phyloP scores from a whole-genome alignment of 1,140 invertebrate species.

The Neodiprion lecontei region DNA sequence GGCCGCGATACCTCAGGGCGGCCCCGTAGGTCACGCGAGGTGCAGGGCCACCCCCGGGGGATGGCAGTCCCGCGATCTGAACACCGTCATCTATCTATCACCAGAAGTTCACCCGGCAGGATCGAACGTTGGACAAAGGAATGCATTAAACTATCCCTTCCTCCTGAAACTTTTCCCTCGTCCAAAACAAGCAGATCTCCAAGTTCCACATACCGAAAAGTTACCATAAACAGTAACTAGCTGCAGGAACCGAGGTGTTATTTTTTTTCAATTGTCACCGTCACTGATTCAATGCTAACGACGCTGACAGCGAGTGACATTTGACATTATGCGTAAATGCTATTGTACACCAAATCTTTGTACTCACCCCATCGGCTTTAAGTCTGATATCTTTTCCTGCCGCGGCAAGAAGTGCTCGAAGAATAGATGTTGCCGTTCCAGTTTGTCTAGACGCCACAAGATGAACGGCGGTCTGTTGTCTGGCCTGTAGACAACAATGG shows the following conservation, averaged over 20 bases:
- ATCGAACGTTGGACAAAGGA: neutral
- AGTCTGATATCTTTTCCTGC: constrained; percentile 88
- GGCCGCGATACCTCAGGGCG: constrained; percentile 56
- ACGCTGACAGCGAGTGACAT: neutral
- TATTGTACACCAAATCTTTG: neutral
- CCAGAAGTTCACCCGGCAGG: neutral
- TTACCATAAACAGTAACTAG: no score
- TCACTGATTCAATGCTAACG: no score
- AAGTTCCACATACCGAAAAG: no score
- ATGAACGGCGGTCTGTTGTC: constrained; percentile 89
- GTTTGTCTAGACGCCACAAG: constrained; percentile 88
- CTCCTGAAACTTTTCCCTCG: no score
- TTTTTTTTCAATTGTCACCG: neutral
- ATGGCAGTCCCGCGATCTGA: constrained; percentile 14
- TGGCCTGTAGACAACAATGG: constrained; percentile 62
- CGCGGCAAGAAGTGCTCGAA: constrained; percentile 81
- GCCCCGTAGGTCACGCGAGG: constrained; percentile 33
- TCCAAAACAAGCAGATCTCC: no score
- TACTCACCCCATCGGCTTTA: constrained; percentile 84
- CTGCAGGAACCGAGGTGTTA: neutral
- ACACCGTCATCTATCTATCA: constrained; percentile 10
- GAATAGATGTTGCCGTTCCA: constrained; percentile 87
- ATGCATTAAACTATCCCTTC: neutral
- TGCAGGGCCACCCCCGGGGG: constrained; percentile 11
- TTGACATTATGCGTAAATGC: neutral